Evolutionary conservation across 2,113 vertebrate genomes (phyloP).

Genomic region (Hydropotes inermis): DNA sequence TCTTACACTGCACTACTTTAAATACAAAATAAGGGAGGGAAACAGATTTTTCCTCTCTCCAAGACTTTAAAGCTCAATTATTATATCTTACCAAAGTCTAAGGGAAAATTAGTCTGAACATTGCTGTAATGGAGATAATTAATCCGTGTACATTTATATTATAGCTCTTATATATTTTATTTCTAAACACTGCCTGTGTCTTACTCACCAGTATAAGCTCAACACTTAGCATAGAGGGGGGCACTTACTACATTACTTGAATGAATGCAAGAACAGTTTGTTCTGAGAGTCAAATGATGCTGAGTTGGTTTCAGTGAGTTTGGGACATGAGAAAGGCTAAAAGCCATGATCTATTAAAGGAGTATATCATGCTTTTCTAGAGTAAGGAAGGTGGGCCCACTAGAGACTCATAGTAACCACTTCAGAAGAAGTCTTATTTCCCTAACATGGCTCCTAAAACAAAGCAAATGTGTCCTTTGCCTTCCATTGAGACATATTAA

Average conservation of each 20-base stretch:
- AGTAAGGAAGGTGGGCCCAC: background rate
- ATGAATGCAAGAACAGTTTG: background rate
- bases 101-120: background rate
- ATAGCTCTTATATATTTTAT: background rate
- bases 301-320: background rate
- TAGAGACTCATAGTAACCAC: background rate
- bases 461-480: background rate
- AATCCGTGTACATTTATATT: background rate
- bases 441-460: background rate
- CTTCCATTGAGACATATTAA: background rate
- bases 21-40: background rate
- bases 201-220: background rate
- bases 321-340: background rate
- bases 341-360: background rate
- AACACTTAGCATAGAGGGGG: background rate
- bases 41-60: background rate
- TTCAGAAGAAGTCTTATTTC: conserved; percentile 17
- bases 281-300: background rate
- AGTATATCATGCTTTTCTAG: background rate
- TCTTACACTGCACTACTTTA: background rate
- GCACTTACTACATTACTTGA: background rate
- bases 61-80: conserved; percentile 9
- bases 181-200: background rate
- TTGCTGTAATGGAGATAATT: background rate
- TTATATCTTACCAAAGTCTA: background rate